Evolutionary conservation across 2,113 vertebrate species (phyloP).

Genomic region (Corythoichthys haematopterus): DNA sequence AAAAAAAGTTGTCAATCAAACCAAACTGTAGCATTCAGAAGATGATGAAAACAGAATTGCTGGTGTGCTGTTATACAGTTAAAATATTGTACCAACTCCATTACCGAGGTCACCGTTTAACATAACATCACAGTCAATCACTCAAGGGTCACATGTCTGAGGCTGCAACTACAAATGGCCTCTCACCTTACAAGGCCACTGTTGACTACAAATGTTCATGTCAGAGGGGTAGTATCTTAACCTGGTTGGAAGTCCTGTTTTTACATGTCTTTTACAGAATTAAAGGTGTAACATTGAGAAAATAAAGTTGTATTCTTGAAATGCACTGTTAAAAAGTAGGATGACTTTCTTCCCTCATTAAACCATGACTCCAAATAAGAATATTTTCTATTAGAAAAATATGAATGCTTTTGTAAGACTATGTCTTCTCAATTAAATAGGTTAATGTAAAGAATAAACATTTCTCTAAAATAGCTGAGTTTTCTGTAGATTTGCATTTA

Average conservation of each 20-base stretch:
- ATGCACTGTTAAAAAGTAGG: neutral
- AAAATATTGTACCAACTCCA: no score
- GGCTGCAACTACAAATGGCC: neutral
- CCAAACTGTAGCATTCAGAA: no score
- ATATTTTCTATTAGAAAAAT: neutral
- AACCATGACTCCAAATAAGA: neutral
- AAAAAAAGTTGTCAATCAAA: neutral
- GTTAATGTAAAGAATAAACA: no score
- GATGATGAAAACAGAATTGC: neutral
- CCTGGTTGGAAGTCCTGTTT: neutral
- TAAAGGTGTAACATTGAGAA: neutral
- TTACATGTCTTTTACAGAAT: neutral
- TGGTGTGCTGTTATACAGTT: neutral
- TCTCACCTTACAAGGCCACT: neutral
- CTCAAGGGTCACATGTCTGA: no score
- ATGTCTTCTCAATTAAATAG: no score
- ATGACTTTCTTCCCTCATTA: neutral
- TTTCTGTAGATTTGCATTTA: no score
- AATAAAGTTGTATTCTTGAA: neutral
- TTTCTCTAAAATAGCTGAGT: no score
- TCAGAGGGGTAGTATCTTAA: neutral
- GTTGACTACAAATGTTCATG: neutral
- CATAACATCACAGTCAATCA: no score
- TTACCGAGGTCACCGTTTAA: no score
- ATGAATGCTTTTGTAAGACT: no score